phyloP scores from a whole-genome alignment of 1,140 invertebrate species.

The Diorhabda sublineata region DNA sequence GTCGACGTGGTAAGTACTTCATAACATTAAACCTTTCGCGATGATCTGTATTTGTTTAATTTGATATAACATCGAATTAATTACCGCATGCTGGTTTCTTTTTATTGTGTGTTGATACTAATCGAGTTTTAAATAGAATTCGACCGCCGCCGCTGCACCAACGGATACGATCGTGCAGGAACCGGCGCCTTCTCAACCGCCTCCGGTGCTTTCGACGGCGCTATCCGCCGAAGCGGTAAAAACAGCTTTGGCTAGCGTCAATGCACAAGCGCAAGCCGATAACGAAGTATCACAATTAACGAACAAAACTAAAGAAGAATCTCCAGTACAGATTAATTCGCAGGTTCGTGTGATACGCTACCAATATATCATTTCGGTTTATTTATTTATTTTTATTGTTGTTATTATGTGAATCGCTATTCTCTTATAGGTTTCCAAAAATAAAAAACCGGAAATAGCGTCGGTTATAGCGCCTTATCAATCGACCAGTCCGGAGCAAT shows the following conservation, averaged over 20 bases:
- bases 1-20: constrained; percentile 46
- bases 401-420: constrained; percentile 1
- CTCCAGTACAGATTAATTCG: constrained; percentile 49
- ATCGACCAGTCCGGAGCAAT: constrained; percentile 83
- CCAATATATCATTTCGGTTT: neutral
- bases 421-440: constrained; percentile 34
- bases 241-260: constrained; percentile 26
- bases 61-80: neutral
- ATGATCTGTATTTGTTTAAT: neutral
- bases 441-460: constrained; percentile 82
- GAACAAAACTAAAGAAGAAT: constrained; percentile 47
- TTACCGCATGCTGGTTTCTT: neutral
- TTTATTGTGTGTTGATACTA: constrained; percentile 1
- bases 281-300: constrained; percentile 47
- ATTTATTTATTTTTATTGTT: constrained; percentile 10
- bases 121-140: neutral
- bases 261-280: constrained; percentile 35
- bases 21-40: neutral
- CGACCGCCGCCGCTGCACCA: constrained; percentile 8
- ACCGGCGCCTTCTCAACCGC: too few relatives aligned
- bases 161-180: neutral
- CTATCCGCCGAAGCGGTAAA: constrained; percentile 25
- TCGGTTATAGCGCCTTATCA: constrained; percentile 85
- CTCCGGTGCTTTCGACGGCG: constrained; percentile 11
- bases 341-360: constrained; percentile 46